Evolutionary conservation across 1,140 invertebrate species (phyloP), one percentile per base, ranked within the genome.

Genomic region (Meloidogyne exigua): DNA sequence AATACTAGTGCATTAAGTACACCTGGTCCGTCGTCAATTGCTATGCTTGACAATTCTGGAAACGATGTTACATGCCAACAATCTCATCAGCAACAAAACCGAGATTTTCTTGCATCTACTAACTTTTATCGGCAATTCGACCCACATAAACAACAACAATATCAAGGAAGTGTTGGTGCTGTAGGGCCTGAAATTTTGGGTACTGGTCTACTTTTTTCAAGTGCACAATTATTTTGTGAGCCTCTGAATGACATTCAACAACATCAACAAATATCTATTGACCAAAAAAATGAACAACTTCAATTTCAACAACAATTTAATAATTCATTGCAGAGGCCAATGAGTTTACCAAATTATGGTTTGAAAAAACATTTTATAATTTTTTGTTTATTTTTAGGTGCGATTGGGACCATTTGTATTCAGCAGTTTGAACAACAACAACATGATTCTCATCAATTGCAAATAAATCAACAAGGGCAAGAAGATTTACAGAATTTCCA

Each of bases 341-440:
- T 78, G 76, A 78, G 76, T 75, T 44, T 78, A 13, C 76, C 76
- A 26, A 77, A 77, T 42, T 71, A 76, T 62, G 72, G 71, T n/a
- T 32, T 75, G 25, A 39, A 68, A 64, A 72, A 57, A 69, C 62
- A 57, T 1, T 72, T 3, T 18, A 63, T 18, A 32, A 57, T 36
- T 32, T 39, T 39, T 39, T 39, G 3, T 39, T 9, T 9, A 9
- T 39, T 57, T 57, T 57, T n/a, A 57, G 49, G 18, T 57, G 49
- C 49, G 4, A 67, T 67, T 65, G 62, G 57, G 28, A 18, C 18
- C 2, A 42, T 42, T 11, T 12, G 39, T 32, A 42, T 73, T 66
- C 44, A 62, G 28, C 71, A 57, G n/a, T 28, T 39, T 15, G 21
- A 63, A 3, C 49, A 63, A n/a, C 49, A 63, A n/a, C 42, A 26